Base-by-base conservation (phyloP, 2,888 invertebrate species). In the Pyrgus malvae region DNA sequence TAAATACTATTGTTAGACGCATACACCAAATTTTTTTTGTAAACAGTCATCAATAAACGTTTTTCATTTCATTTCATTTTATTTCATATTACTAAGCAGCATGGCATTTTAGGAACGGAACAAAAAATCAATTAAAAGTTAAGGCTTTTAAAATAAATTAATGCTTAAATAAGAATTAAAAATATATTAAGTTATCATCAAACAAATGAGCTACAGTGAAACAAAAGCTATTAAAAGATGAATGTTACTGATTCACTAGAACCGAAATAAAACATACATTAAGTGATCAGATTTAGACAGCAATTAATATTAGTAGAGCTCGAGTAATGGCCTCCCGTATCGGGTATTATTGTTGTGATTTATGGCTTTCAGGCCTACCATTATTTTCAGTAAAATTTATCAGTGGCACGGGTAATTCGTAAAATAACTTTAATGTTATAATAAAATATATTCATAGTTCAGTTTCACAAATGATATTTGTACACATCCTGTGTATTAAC, bases 301-400 rank as follows among this genome's bases (percentile, higher is more conserved):
- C 46, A 57, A 59, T 59, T 61, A 57, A 57, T 61, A 56, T 57
- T 57, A 57, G 51, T 59, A 29, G 46, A 48, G 51, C 55, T 59
- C 48, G 9, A 42, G 55, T 59, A 57, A 61, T 57, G 55, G 29
- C 46, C 35, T 57, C 48, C 57, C 44, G 44, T 59, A 61, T 59
- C 49, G 49, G 57, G 41, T 48, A 56, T 56, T 44, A 55, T 40
- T 56, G 33, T 11, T 42, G 44, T 56, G 57, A 61, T 57, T 59
- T 61, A 59, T 57, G 42, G 5, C 12, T 33, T 33, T 50, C 11
- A 3, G 19, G 33, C 23, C 16, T 31, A 33, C 25, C 16, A 25
- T 50, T 50, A 42, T 42, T 33, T 40, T 23, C 23, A 11, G n/a
- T 33, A 35, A 21, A 41, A 35, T 23, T 23, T 16, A 33, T 35